These are phyloP conservation scores for Pandion haliaetus DNA, from an alignment of 2,113 vertebrate genomes.

Conservation along the genomic window DNA sequence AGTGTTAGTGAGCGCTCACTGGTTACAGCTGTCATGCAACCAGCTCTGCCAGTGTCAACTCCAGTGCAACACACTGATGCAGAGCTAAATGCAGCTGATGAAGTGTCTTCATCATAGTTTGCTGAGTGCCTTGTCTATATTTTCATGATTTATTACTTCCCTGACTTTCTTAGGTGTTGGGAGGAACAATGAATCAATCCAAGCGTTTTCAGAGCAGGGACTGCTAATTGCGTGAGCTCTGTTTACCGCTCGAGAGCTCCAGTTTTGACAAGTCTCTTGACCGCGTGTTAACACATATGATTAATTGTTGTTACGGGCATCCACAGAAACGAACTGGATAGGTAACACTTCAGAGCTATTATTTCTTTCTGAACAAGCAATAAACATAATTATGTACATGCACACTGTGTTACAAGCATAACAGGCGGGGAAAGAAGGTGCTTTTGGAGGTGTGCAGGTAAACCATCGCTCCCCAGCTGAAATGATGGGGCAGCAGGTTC, in stretches of 20 bases:
- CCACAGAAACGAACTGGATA: fast-evolving
- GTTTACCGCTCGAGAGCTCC: neutral
- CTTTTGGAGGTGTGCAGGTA: neutral
- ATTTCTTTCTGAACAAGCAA: neutral
- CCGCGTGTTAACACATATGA: neutral
- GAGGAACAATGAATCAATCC: constrained; percentile 33
- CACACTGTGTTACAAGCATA: neutral
- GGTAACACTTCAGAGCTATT: neutral
- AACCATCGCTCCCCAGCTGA: neutral
- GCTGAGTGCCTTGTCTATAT: neutral
- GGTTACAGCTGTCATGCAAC: neutral
- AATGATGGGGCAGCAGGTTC: fast-evolving
- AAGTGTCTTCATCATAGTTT: constrained; percentile 14
- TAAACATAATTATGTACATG: neutral
- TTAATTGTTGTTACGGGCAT: constrained; percentile 11
- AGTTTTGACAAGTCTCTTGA: constrained; percentile 40
- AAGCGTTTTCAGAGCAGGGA: neutral
- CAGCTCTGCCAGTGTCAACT: neutral
- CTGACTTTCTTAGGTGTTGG: neutral
- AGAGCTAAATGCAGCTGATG: neutral
- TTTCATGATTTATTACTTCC: constrained; percentile 47
- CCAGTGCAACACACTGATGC: fast-evolving
- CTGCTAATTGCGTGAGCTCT: constrained; percentile 27
- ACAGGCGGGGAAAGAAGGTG: neutral
- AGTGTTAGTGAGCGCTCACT: fast-evolving